These are phyloP conservation scores for Drosophila guanche DNA, from an alignment of 1,140 invertebrate species.

Conservation along the genomic window DNA sequence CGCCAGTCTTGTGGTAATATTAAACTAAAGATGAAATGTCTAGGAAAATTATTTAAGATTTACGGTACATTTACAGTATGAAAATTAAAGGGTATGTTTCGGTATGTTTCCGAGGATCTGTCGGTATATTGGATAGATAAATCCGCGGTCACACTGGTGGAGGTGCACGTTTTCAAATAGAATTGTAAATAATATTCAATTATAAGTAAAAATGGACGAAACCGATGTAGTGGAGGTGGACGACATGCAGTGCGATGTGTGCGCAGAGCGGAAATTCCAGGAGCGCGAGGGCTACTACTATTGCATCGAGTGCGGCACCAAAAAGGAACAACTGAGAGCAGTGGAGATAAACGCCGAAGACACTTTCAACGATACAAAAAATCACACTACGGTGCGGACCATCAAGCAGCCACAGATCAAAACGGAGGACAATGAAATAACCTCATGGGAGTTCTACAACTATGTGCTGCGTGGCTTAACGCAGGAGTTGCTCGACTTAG, in stretches of 20 bases:
- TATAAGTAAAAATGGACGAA: constrained; percentile 44
- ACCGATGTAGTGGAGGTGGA: constrained; percentile 45
- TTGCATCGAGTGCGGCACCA: constrained; percentile 84
- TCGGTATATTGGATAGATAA: no score
- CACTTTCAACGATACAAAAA: constrained; percentile 55
- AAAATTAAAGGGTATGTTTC: no score
- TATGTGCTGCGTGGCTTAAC: constrained; percentile 86
- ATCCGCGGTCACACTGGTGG: no score
- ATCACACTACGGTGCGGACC: constrained; percentile 12
- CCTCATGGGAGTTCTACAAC: constrained; percentile 86
- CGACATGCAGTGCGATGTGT: constrained; percentile 76
- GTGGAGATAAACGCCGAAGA: constrained; percentile 72
- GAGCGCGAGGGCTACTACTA: constrained; percentile 85
- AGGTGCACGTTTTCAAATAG: no score
- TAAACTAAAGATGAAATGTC: no score
- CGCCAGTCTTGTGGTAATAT: no score
- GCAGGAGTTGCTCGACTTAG: constrained; percentile 86
- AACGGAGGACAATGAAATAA: constrained; percentile 83
- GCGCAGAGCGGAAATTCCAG: constrained; percentile 84
- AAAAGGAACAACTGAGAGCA: constrained; percentile 68
- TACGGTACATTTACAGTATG: no score
- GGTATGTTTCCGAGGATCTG: no score
- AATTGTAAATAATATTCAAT: no score
- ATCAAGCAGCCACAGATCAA: constrained; percentile 51
- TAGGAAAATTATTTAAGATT: no score